phyloP scores from a whole-genome alignment of 2,888 invertebrate species.

The Drosophila subquinaria region DNA sequence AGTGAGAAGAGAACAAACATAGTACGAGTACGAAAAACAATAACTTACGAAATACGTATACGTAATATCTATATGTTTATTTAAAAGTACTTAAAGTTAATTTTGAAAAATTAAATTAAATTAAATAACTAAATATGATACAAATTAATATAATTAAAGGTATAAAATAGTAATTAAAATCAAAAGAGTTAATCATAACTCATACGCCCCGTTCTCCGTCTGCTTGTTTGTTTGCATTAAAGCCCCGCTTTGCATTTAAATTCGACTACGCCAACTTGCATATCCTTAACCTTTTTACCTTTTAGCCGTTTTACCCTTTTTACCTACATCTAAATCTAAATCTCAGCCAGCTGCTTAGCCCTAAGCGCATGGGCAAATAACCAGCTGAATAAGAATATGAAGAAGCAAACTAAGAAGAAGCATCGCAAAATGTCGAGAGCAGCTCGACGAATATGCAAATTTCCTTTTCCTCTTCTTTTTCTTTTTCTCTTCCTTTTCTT shows the following conservation, averaged over 20 bases:
- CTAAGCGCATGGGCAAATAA: constrained; percentile 62
- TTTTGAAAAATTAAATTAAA: too few species aligned
- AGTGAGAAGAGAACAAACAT: constrained; percentile 58
- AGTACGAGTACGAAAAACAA: constrained; percentile 53
- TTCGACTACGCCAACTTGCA: constrained; percentile 61
- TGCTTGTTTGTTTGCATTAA: constrained; percentile 12
- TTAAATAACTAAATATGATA: too few species aligned
- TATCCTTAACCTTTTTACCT: constrained; percentile 80
- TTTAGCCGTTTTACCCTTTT: constrained; percentile 79
- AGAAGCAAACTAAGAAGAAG: constrained; percentile 1
- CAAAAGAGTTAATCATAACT: background rate
- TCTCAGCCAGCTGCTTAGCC: constrained; percentile 57
- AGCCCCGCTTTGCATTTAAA: constrained; percentile 69
- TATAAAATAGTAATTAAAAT: too few species aligned
- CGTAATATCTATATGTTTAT: background rate
- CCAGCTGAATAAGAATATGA: constrained; percentile 1
- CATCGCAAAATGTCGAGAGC: constrained; percentile 37
- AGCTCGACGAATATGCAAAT: constrained; percentile 65
- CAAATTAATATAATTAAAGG: too few species aligned
- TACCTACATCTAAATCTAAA: constrained; percentile 59
- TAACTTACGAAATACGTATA: constrained; percentile 33
- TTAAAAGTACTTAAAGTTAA: too few species aligned
- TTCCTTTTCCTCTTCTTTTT: constrained; percentile 6
- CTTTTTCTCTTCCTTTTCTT: too few species aligned
- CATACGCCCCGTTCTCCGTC: constrained; percentile 47